Base-by-base conservation (phyloP, 2,113 vertebrate genomes). In the Dromiciops gliroides region DNA sequence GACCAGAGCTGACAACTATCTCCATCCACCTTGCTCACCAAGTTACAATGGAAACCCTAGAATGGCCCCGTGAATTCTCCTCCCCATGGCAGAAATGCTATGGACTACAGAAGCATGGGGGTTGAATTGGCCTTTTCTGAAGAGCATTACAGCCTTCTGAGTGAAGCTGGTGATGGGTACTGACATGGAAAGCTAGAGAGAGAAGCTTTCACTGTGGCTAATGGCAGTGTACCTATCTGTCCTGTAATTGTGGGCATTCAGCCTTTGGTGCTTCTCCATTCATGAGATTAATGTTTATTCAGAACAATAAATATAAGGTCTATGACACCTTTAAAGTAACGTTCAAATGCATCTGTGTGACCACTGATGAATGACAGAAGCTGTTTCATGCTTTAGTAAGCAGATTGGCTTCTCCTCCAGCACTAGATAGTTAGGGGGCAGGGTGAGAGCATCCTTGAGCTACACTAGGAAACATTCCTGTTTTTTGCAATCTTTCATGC, bases 231-330 rank as follows among this genome's bases (percentile, higher is more conserved):
- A 98, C 93, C 97, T 98, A 97, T 97, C 96, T 94, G 95, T 92
- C 51, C 10, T 95, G 95, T 97, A 98, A 98, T 98, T 98, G 97
- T 88, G 96, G 94, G 92, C 89, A 95, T 97, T 95, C n/a, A 89
- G 89, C 50, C 93, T 90, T 97, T 37, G 96, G 96, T 96, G 95
- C 90, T 95, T 96, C 96, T 94, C 97, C 95, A 90, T 97, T 98
- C 95, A 95, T 97, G 96, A 98, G 97, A 98, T 96, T 98, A 98
- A 98, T 98, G 96, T 98, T 98, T 98, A 98, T 98, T 98, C 98
- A 97, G 96, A 98, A 97, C 96, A 97, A 97, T 98, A 98, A 98
- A 98, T 98, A 96, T 95, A 97, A 98, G 98, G 96, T 98, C 97
- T 96, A 98, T 98, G 98, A 98, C 96, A 98, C 95, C 96, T 98